These are phyloP conservation scores for Catonia carolina DNA, from an alignment of 2,888 invertebrate genomes.

Conservation along the genomic window DNA sequence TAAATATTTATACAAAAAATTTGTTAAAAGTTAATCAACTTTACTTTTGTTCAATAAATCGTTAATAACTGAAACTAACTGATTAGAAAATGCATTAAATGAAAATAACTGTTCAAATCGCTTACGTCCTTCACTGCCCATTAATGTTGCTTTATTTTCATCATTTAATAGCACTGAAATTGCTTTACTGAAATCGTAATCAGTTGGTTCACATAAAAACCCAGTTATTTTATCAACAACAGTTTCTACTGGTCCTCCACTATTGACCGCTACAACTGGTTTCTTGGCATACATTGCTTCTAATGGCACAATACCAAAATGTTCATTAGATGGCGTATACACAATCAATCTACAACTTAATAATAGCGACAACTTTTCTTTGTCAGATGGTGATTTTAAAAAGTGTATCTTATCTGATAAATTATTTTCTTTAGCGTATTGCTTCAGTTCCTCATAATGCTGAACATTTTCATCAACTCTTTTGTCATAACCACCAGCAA, in stretches of 20 bases:
- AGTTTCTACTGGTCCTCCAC: constrained; percentile 95
- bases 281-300: constrained; percentile 94
- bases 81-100: constrained; percentile 67
- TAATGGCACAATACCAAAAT: constrained; percentile 98
- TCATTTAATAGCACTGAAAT: constrained; percentile 64
- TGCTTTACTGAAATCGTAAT: constrained; percentile 66
- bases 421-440: constrained; percentile 56
- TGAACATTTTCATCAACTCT: constrained; percentile 81
- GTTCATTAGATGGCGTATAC: constrained; percentile 95
- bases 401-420: constrained; percentile 70
- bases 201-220: constrained; percentile 63
- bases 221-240: constrained; percentile 73
- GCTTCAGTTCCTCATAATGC: constrained; percentile 68
- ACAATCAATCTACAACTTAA: constrained; percentile 68
- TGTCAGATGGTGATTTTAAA: constrained; percentile 80
- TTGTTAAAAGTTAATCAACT: too few species aligned
- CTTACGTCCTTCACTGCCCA: constrained; percentile 70
- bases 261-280: constrained; percentile 91
- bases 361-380: constrained; percentile 76
- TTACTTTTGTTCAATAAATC: not conserved
- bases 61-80: constrained; percentile 48
- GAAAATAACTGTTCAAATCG: constrained; percentile 77
- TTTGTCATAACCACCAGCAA: constrained; percentile 95
- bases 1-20: too few species aligned
- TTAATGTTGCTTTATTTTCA: constrained; percentile 51